phyloP scores from a whole-genome alignment of 2,113 vertebrate species.

The Platysternon megacephalum region DNA sequence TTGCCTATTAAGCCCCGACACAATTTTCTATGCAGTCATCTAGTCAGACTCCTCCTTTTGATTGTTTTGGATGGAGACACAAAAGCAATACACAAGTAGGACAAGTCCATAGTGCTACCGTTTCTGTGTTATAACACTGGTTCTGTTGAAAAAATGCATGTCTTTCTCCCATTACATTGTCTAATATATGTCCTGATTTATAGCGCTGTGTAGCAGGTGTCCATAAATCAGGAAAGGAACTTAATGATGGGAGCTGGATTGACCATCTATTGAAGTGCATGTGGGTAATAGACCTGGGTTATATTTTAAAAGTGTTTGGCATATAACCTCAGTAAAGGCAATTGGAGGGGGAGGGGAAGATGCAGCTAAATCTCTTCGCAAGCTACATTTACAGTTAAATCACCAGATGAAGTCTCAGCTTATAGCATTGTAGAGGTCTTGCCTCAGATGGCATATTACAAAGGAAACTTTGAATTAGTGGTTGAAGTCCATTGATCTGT shows the following conservation, averaged over 20 bases:
- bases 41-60: neutral
- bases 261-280: neutral
- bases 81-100: neutral
- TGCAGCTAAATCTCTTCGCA: neutral
- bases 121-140: accelerated
- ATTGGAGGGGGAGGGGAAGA: neutral
- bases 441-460: neutral
- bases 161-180: conserved; percentile 20
- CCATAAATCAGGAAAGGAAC: conserved; percentile 46
- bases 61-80: neutral
- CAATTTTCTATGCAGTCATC: neutral
- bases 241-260: neutral
- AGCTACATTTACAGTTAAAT: conserved; percentile 20
- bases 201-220: neutral
- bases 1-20: neutral
- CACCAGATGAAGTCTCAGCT: neutral
- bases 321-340: conserved; percentile 52
- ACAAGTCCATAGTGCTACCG: neutral
- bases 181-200: conserved; percentile 29
- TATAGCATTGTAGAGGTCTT: neutral
- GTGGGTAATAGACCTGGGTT: neutral
- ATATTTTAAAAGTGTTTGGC: conserved; percentile 63
- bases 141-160: neutral
- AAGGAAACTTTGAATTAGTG: conserved; percentile 25
- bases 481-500: neutral